These are phyloP conservation scores for Columbina picui DNA, from an alignment of 2,113 vertebrate genomes.

Conservation along the genomic window DNA sequence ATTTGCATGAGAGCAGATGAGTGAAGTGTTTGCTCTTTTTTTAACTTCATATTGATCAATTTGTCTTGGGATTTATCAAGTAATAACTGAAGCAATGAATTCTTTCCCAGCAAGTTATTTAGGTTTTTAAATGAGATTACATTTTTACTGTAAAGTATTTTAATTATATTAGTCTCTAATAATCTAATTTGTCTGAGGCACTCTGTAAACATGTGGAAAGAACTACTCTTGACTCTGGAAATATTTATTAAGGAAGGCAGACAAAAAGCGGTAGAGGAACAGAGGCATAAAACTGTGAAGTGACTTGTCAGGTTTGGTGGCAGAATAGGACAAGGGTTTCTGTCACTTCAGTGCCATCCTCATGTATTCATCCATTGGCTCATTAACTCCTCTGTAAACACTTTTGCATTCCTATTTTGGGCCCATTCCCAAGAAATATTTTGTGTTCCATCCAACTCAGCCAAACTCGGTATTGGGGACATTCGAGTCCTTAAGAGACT, in stretches of 20 bases:
- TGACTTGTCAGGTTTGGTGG: neutral
- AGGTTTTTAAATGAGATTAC: slow-evolving; percentile 34
- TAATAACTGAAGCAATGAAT: slow-evolving; percentile 46
- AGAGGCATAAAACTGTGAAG: neutral
- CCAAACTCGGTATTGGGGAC: neutral
- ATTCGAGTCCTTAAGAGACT: neutral
- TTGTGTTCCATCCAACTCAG: neutral
- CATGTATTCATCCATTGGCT: neutral
- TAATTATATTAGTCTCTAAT: slow-evolving; percentile 49
- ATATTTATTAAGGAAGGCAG: neutral
- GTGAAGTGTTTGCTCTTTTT: neutral
- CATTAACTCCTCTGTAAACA: neutral
- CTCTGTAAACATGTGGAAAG: neutral
- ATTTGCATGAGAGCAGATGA: slow-evolving; percentile 23
- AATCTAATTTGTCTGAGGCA: slow-evolving; percentile 31
- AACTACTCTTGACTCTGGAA: neutral
- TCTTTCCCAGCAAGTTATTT: slow-evolving; percentile 35
- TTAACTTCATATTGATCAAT: slow-evolving; percentile 44
- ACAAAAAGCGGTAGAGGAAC: neutral
- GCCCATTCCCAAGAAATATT: neutral
- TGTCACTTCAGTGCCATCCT: neutral
- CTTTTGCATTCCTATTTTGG: neutral
- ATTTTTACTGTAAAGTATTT: slow-evolving; percentile 31
- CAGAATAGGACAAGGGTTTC: neutral
- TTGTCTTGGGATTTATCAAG: slow-evolving; percentile 53